Evolutionary conservation across 1,140 invertebrate species (phyloP).

Genomic region (Plectus sambesii): DNA sequence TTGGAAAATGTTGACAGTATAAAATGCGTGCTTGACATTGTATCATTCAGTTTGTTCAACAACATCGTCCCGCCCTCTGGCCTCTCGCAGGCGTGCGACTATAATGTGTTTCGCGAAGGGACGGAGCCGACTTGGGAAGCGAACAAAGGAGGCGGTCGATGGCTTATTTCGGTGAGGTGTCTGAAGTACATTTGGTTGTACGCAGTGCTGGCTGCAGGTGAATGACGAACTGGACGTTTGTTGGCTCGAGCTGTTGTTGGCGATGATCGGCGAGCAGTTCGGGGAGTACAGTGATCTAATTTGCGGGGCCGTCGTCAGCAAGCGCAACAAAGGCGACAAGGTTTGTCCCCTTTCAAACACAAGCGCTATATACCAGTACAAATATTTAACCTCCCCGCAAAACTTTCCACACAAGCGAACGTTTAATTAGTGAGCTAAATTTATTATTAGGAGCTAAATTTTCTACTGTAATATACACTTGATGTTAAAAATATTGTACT

Average conservation of each 20-base stretch:
- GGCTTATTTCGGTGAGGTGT: no score
- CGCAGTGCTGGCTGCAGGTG: no score
- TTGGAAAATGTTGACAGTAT: no score
- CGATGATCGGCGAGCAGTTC: slow-evolving; percentile 13
- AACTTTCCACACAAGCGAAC: no score
- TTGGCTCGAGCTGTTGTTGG: slow-evolving; percentile 14
- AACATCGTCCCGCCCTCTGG: slow-evolving; percentile 85
- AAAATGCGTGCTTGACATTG: neutral
- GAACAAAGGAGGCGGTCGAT: neutral
- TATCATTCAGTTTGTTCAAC: slow-evolving; percentile 47
- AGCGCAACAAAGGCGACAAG: slow-evolving; percentile 76
- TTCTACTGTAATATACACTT: no score
- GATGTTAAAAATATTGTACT: no score
- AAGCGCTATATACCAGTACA: no score
- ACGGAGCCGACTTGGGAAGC: slow-evolving; percentile 84
- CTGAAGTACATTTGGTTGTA: no score
- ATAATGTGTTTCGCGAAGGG: slow-evolving; percentile 75
- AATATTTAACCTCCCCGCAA: no score
- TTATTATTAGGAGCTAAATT: no score
- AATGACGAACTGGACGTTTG: slow-evolving; percentile 56
- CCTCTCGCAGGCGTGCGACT: slow-evolving; percentile 74
- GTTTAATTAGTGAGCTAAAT: no score
- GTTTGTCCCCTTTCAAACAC: no score
- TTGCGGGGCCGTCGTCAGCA: slow-evolving; percentile 67
- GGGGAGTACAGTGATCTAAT: slow-evolving; percentile 7